A percentile compares a stretch with the other conserved stretches of the same genome.
Evolutionary conservation across 1,140 invertebrate genomes (phyloP).

Genomic region (Holotrichia oblita): DNA sequence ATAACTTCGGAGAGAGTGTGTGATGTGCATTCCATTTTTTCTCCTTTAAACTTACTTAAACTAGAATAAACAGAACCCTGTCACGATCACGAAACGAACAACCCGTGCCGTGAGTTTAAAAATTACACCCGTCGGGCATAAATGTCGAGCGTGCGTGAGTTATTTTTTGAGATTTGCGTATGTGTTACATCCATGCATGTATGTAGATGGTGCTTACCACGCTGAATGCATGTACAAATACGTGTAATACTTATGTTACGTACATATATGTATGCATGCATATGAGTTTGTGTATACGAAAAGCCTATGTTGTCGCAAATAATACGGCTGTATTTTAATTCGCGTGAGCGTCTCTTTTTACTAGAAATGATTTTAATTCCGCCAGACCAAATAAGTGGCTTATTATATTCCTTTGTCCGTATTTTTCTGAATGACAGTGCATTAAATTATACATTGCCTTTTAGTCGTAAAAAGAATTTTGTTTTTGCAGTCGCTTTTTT

Average conservation of each 20-base stretch:
- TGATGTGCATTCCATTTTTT: slow-evolving; percentile 31
- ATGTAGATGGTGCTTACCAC: not conserved
- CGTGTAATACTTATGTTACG: not conserved
- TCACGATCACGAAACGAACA: slow-evolving; percentile 30
- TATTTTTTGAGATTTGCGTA: slow-evolving; percentile 22
- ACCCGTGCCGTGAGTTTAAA: slow-evolving; percentile 13
- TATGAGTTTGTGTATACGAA: not conserved
- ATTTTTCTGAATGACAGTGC: too few species aligned
- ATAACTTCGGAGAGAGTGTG: slow-evolving; percentile 29
- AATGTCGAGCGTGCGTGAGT: slow-evolving; percentile 18
- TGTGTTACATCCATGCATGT: not conserved
- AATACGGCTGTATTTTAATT: not conserved
- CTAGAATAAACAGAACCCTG: slow-evolving; percentile 30
- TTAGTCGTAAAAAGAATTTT: too few species aligned
- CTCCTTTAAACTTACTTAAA: slow-evolving; percentile 36
- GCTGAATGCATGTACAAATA: not conserved
- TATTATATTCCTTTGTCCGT: too few species aligned
- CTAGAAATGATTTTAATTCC: too few species aligned
- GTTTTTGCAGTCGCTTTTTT: too few species aligned
- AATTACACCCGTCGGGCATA: slow-evolving; percentile 22
- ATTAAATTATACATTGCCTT: too few species aligned
- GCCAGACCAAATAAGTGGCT: too few species aligned
- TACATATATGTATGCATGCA: not conserved
- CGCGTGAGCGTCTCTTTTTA: not conserved
- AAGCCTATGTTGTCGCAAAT: not conserved